phyloP scores from a whole-genome alignment of 2,888 invertebrate genomes.

The Apamea crenata region DNA sequence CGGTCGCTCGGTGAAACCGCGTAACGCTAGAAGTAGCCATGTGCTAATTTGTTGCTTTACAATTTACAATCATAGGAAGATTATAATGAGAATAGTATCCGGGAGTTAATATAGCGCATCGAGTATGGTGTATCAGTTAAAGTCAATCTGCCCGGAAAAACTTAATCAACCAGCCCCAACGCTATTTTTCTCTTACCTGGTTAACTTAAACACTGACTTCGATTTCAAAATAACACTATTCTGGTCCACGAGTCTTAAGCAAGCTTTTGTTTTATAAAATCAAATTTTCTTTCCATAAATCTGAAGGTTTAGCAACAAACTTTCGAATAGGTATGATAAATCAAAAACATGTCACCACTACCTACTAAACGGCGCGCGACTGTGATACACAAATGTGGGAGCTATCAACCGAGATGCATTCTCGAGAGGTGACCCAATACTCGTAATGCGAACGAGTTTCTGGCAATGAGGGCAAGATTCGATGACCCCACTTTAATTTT shows the following conservation, averaged over 20 bases:
- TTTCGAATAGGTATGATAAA: not conserved
- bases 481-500: no score
- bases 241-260: not conserved
- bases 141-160: not conserved
- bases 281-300: no score
- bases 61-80: constrained; percentile 27
- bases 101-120: not conserved
- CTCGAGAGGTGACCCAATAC: no score
- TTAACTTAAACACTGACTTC: not conserved
- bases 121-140: not conserved
- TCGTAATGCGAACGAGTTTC: no score
- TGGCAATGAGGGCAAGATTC: no score
- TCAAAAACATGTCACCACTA: not conserved
- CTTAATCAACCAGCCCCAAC: not conserved
- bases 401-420: no score
- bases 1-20: constrained; percentile 74
- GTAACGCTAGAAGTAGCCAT: constrained; percentile 77
- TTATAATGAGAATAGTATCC: not conserved
- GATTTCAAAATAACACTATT: not conserved
- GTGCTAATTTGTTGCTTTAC: constrained; percentile 63
- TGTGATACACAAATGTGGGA: no score
- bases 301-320: not conserved
- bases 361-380: not conserved
- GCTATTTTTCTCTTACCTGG: not conserved
- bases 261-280: not conserved